Base-by-base conservation (phyloP, 2,113 vertebrate genomes). In the Gavia stellata region DNA sequence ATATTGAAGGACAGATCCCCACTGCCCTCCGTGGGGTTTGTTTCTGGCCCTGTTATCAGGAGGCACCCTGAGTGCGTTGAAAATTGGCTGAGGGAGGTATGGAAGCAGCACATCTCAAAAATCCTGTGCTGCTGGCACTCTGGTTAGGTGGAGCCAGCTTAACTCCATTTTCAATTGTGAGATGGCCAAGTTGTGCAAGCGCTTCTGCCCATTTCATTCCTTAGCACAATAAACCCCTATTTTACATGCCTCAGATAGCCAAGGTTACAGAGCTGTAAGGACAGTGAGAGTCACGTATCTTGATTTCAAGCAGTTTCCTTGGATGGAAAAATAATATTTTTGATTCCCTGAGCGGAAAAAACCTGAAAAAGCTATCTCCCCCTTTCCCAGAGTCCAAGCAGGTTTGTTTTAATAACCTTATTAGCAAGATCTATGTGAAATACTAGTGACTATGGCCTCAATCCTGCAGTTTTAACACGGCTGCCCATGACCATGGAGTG, bases 121-220 rank as follows among this genome's bases (percentile, higher is more conserved):
- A 83, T 82, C 84, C 84, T 34, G 8, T 86, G 84, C 78, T 94
- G 78, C 59, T 97, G 95, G 91, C 95, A 83, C 50, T 91, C 73
- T 8, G 25, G 81, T 90, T 68, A 91, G 94, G 95, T 91, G 97
- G 81, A 95, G 92, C 83, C 95, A 94, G 94, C 84, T 95, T 96
- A 96, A 90, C 70, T 96, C 89, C 53, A 6, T 88, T 95, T 96
- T 96, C 78, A 91, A 74, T 91, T 94, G 92, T 94, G 95, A 82
- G 56, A 56, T 80, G 87, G 91, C 91, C 92, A 95, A 95, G 66
- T 82, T 66, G 95, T 79, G 67, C 70, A 73, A 94, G 62, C 1
- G 7, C 62, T 88, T 92, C 84, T 97, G 89, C 93, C 87, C 78
- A 34, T 97, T 97, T 89, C 67, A 85, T 87, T 96, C 89, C 94